These are phyloP conservation scores for Troglohyphantes excavatus DNA, from an alignment of 2,888 invertebrate species.

Conservation along the genomic window DNA sequence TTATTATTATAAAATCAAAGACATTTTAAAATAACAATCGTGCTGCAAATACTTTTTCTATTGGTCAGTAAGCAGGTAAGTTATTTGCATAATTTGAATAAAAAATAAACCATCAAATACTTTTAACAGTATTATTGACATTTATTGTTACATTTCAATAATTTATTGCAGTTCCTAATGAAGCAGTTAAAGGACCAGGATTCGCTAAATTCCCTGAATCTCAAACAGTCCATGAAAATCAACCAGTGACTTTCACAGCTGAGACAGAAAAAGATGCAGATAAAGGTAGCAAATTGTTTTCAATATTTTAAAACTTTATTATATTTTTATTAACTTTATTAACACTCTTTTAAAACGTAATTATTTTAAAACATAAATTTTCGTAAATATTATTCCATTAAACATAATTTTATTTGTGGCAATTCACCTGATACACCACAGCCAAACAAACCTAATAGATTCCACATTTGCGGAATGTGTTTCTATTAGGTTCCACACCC, in stretches of 20 bases:
- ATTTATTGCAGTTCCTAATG: constrained; percentile 88
- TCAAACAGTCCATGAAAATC: constrained; percentile 90
- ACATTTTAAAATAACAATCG: too few species aligned
- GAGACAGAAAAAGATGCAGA: constrained; percentile 87
- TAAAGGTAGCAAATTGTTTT: constrained; percentile 83
- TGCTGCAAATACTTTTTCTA: too few species aligned
- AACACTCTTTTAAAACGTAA: not conserved
- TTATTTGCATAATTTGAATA: too few species aligned
- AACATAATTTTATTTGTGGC: too few species aligned
- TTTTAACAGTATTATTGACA: too few species aligned
- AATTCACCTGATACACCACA: too few species aligned
- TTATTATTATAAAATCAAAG: too few species aligned
- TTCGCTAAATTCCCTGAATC: constrained; percentile 95
- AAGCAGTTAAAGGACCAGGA: constrained; percentile 90
- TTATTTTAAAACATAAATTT: not conserved
- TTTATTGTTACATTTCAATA: not conserved
- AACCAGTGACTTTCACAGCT: constrained; percentile 90
- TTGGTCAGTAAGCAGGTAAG: too few species aligned
- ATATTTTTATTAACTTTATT: not conserved
- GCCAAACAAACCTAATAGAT: too few species aligned
- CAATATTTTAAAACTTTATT: not conserved
- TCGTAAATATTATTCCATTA: not conserved
- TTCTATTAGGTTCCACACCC: too few species aligned
- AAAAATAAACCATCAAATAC: too few species aligned
- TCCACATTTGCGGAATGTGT: too few species aligned